Evolutionary conservation across 2,113 vertebrate species (phyloP), one percentile per base, ranked within the genome.

Genomic region (Psephotus haematonotus): DNA sequence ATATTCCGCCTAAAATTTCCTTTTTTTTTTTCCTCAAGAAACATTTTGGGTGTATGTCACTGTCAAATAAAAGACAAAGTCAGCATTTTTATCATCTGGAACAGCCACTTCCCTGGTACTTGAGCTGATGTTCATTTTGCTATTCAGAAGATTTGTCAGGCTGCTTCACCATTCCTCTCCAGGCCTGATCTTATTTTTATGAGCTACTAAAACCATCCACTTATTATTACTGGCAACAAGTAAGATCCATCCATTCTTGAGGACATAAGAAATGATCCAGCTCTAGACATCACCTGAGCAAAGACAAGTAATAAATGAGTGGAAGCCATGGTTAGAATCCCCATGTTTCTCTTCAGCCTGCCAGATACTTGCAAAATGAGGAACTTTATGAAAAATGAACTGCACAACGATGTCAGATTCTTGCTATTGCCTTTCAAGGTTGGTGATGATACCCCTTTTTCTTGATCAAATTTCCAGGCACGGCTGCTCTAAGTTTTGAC

Each of bases 261-360:
- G 84, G 82, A 91, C 2, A 13, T 88, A 83, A 79, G 63, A 90
- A 91, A 90, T 64, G 31, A 95, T 67, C 69, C 67, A 55, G 24
- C 39, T 94, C 70, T 70, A 93, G 75, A 88, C 76, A 95, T 49
- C 76, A 76, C 53, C 69, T 88, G 80, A 57, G 93, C 68, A 97
- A 91, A 97, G 79, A 35, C 82, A 87, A 57, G 87, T 96, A 86
- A 93, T 90, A 93, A 97, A 97, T 79, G 64, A 94, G 55, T 85
- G 63, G 55, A 76, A 97, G 89, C 39, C 46, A 82, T 8, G 18
- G 84, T 68, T 69, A 93, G 86, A 69, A 59, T 82, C 31, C 47
- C 57, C 53, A 62, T 2, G 1, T 94, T 91, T 90, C 37, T 90
- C 65, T 85, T 71, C 67, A 90, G n/a, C 27, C n/a, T 94, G 59